phyloP scores from a whole-genome alignment of 2,888 invertebrate species.

The Cerceris rybyensis region DNA sequence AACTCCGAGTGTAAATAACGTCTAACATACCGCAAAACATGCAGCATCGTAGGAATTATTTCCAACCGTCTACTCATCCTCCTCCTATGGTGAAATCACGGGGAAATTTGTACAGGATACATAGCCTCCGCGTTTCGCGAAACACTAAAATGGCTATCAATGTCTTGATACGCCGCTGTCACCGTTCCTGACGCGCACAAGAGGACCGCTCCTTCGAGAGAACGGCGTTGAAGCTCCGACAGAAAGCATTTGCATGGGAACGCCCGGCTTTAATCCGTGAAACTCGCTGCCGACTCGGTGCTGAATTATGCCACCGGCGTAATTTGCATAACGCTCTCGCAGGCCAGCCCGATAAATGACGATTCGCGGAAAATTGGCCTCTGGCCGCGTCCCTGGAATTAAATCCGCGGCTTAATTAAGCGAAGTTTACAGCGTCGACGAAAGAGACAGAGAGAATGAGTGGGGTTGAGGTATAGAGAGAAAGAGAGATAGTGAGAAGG shows the following conservation, averaged over 20 bases:
- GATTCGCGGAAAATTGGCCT: slow-evolving; percentile 75
- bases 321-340: slow-evolving; percentile 76
- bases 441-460: neutral
- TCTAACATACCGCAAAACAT: slow-evolving; percentile 15
- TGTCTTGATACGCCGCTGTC: slow-evolving; percentile 40
- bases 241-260: slow-evolving; percentile 70
- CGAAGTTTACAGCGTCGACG: slow-evolving; percentile 61
- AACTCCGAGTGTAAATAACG: slow-evolving; percentile 41
- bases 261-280: slow-evolving; percentile 70
- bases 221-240: slow-evolving; percentile 27
- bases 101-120: slow-evolving; percentile 14
- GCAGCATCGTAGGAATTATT: slow-evolving; percentile 13
- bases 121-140: slow-evolving; percentile 2
- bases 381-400: slow-evolving; percentile 49
- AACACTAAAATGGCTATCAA: slow-evolving; percentile 21
- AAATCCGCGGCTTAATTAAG: slow-evolving; percentile 69
- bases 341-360: slow-evolving; percentile 74
- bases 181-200: slow-evolving; percentile 7
- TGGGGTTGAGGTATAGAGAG: too few species aligned
- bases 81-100: neutral
- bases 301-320: slow-evolving; percentile 73
- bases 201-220: slow-evolving; percentile 34
- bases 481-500: too few species aligned
- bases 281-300: slow-evolving; percentile 52
- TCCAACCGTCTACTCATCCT: neutral